These are phyloP conservation scores for Actenoides lindsayi DNA, from an alignment of 2,113 vertebrate species.

Conservation along the genomic window DNA sequence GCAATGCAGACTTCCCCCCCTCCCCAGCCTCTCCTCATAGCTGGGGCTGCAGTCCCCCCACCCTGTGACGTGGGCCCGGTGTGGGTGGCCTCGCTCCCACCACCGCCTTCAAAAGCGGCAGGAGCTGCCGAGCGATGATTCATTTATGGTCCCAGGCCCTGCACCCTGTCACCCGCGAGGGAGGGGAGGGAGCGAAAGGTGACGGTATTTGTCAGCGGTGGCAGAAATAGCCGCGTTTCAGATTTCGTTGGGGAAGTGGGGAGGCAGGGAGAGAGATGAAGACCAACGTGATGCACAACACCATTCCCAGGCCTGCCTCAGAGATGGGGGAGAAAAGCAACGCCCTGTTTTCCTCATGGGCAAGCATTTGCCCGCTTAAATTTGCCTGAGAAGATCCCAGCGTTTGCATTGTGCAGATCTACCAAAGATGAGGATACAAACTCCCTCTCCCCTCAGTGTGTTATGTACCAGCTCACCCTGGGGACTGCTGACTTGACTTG, in stretches of 20 bases:
- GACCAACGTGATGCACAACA: not conserved
- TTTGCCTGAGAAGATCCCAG: not conserved
- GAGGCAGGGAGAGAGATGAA: not conserved
- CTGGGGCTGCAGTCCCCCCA: not conserved
- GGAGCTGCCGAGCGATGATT: not conserved
- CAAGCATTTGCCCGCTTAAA: not conserved
- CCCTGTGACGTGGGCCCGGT: not conserved
- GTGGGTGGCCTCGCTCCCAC: not conserved
- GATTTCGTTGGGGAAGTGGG: constrained; percentile 7
- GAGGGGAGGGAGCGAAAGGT: not conserved
- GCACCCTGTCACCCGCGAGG: not conserved
- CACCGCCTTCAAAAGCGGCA: fast-evolving
- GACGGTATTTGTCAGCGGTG: not conserved
- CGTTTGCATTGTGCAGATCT: fast-evolving
- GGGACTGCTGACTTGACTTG: not conserved
- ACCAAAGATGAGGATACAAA: not conserved
- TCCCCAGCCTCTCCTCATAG: not conserved
- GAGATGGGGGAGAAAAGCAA: not conserved
- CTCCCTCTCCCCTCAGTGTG: not conserved
- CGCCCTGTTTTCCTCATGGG: fast-evolving
- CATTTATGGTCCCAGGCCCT: not conserved
- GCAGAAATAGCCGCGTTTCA: constrained; percentile 34
- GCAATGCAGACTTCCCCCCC: fast-evolving
- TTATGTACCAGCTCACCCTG: not conserved
- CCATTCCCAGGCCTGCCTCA: not conserved